Evolutionary conservation across 2,888 invertebrate species (phyloP).

Genomic region (Eupithecia subfuscata): DNA sequence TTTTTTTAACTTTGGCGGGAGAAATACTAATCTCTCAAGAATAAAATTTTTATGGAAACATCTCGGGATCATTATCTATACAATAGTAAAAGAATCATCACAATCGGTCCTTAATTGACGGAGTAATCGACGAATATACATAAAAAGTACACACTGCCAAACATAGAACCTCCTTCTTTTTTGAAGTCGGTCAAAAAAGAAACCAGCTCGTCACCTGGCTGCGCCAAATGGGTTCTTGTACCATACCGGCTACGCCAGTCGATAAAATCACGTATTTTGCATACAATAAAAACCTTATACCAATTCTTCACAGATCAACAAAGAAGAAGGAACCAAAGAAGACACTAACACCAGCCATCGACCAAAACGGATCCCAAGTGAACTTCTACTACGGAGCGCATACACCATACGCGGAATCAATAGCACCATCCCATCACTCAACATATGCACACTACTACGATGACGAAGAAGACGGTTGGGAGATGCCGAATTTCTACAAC

Average conservation of each 20-base stretch:
- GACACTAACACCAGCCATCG: constrained; percentile 93
- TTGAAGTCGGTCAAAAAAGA: not conserved
- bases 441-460: constrained; percentile 98
- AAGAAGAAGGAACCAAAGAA: constrained; percentile 96
- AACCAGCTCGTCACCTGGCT: not conserved
- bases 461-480: constrained; percentile 98
- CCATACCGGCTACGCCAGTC: not conserved
- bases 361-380: constrained; percentile 96
- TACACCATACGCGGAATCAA: constrained; percentile 97
- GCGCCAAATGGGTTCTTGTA: constrained; percentile 1
- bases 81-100: no score
- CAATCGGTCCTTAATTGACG: no score
- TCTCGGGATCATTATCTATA: no score
- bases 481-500: constrained; percentile 98
- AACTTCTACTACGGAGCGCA: constrained; percentile 98
- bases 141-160: no score
- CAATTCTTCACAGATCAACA: constrained; percentile 85
- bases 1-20: no score
- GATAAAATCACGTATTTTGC: not conserved
- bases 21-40: no score
- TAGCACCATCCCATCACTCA: constrained; percentile 97
- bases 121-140: no score
- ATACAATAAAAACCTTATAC: not conserved
- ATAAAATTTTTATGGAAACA: no score
- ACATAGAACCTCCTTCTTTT: no score